These are phyloP conservation scores for Polylopha cassiicola DNA, from an alignment of 2,888 invertebrate genomes.

Conservation along the genomic window DNA sequence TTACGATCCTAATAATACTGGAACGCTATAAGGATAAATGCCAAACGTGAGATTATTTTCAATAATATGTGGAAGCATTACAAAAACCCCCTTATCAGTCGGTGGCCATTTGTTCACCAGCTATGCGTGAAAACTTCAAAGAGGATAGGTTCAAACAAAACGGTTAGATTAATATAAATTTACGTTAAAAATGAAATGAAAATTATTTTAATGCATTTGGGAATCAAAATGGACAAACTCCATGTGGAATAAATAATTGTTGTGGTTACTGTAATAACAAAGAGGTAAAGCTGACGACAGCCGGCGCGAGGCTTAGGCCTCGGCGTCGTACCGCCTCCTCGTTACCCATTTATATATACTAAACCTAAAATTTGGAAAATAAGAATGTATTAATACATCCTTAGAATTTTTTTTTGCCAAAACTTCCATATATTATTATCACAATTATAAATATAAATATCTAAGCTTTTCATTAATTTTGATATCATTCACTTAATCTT, in stretches of 20 bases:
- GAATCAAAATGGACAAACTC: conserved; percentile 27
- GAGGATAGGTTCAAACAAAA: conserved; percentile 16
- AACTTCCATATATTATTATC: conserved; percentile 76
- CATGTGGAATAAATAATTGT: conserved; percentile 2
- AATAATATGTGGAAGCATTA: conserved; percentile 74
- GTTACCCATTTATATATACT: no score
- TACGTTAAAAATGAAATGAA: conserved; percentile 38
- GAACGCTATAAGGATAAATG: conserved; percentile 31
- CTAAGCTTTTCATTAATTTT: conserved; percentile 71
- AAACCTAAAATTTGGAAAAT: conserved; percentile 50
- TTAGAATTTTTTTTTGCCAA: conserved; percentile 56
- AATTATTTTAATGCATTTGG: conserved; percentile 53
- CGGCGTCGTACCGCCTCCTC: conserved; percentile 25
- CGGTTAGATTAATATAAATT: neutral
- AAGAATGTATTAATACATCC: conserved; percentile 55
- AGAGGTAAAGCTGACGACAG: conserved; percentile 23
- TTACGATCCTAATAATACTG: conserved; percentile 19
- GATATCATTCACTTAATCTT: conserved; percentile 75
- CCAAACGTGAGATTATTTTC: conserved; percentile 62
- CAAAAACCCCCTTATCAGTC: conserved; percentile 45
- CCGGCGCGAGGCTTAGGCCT: conserved; percentile 9
- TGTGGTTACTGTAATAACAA: conserved; percentile 23
- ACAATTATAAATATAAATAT: conserved; percentile 73
- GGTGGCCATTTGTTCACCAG: conserved; percentile 3
- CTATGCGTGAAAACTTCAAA: no score